Conservation (phyloP, 2,797 vertebrate species). For the Amniataba percoides region DNA sequence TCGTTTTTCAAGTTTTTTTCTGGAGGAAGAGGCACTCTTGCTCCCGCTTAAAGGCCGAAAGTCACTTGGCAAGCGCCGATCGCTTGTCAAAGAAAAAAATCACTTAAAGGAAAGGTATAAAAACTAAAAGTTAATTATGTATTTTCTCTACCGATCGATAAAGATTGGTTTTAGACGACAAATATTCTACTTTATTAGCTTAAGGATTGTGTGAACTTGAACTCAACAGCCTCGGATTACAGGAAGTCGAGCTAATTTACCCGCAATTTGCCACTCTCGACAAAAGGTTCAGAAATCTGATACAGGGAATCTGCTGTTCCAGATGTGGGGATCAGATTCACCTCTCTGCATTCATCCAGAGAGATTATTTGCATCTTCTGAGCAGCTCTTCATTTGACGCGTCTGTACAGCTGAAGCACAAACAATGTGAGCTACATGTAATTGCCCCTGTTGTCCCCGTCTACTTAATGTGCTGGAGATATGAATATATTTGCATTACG, state of each 20-base stretch:
- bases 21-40: background rate
- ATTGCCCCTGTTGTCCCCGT: conserved; percentile 22
- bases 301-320: conserved; percentile 36
- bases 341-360: conserved; percentile 19
- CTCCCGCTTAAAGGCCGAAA: background rate
- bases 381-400: background rate
- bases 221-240: background rate
- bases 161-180: background rate
- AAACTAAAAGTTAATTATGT: background rate
- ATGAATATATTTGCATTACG: conserved; percentile 5
- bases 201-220: conserved; percentile 4
- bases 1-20: background rate
- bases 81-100: background rate
- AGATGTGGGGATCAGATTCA: conserved; percentile 53
- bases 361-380: conserved; percentile 49
- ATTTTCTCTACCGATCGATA: background rate
- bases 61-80: background rate
- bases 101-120: too few species aligned
- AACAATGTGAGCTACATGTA: conserved; percentile 1
- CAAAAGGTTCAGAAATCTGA: conserved; percentile 28
- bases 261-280: conserved; percentile 7
- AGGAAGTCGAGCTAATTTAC: conserved; percentile 25
- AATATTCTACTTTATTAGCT: background rate
- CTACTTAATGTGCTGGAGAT: background rate
- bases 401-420: conserved; percentile 27